Percentiles rank a stretch among this genome's conserved stretches.
Evolutionary conservation across 2,888 invertebrate genomes (phyloP).

Genomic region (Spialia ferax): DNA sequence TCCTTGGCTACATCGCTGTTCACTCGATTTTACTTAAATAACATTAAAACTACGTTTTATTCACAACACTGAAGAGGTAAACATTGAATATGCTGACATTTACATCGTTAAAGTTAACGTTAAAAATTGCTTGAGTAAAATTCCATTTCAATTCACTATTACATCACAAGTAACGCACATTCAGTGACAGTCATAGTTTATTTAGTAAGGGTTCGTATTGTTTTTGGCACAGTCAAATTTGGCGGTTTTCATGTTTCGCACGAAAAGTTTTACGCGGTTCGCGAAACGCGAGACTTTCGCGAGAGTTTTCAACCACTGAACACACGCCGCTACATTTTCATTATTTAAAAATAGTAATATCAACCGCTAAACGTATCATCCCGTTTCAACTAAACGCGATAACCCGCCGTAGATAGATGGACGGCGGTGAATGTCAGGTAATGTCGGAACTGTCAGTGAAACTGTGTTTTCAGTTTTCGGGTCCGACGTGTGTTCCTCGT

Average conservation of each 20-base stretch:
- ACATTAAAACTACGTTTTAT: constrained; percentile 68
- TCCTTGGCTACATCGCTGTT: constrained; percentile 62
- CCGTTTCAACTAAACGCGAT: constrained; percentile 69
- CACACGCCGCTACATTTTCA: constrained; percentile 68
- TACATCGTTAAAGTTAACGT: constrained; percentile 76
- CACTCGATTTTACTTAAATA: constrained; percentile 43
- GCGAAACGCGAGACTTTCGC: constrained; percentile 62
- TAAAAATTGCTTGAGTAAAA: constrained; percentile 54
- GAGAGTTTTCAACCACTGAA: constrained; percentile 66
- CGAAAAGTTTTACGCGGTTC: constrained; percentile 63
- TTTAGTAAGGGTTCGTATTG: constrained; percentile 62
- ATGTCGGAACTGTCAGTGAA: constrained; percentile 79
- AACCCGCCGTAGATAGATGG: constrained; percentile 60
- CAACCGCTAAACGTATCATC: constrained; percentile 61
- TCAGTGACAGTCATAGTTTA: constrained; percentile 60
- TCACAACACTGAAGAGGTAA: constrained; percentile 86
- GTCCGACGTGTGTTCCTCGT: constrained; percentile 78
- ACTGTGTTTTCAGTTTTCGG: constrained; percentile 80
- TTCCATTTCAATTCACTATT: constrained; percentile 65
- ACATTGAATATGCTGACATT: constrained; percentile 71
- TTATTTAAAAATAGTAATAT: constrained; percentile 80
- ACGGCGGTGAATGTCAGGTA: constrained; percentile 76
- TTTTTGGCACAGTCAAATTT: constrained; percentile 76
- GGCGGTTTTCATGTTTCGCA: constrained; percentile 63
- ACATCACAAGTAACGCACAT: constrained; percentile 58